A percentile compares a stretch with the other conserved stretches of the same genome.
Conservation (phyloP, 1,140 invertebrate species). For the Andrena cerasifolii region DNA sequence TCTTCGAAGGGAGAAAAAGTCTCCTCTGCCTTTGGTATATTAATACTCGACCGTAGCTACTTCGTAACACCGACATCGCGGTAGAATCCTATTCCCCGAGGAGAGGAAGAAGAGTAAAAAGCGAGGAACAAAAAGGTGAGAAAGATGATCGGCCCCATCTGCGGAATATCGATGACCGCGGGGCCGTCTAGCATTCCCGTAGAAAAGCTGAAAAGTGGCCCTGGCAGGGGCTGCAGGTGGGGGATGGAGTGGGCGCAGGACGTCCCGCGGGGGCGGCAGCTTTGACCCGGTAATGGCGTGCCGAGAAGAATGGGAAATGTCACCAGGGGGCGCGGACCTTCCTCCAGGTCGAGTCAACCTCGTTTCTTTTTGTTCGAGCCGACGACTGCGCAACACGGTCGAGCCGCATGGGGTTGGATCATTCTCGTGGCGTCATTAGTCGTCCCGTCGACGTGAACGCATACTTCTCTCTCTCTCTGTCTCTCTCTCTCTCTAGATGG, state of each 20-base stretch:
- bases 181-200: constrained; percentile 6
- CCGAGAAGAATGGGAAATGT: constrained; percentile 82
- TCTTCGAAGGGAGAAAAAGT: too few species aligned
- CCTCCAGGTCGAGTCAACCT: constrained; percentile 68
- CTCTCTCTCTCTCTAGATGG: constrained; percentile 67
- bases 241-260: constrained; percentile 56
- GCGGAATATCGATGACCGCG: constrained; percentile 21
- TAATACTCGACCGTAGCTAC: too few species aligned
- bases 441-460: constrained; percentile 72
- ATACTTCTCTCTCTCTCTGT: constrained; percentile 73
- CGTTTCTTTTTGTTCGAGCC: constrained; percentile 74
- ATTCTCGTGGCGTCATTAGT: constrained; percentile 77
- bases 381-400: constrained; percentile 63
- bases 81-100: background rate
- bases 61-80: too few species aligned
- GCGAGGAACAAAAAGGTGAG: too few species aligned
- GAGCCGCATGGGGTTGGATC: constrained; percentile 76
- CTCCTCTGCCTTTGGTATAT: too few species aligned
- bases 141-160: background rate
- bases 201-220: constrained; percentile 71
- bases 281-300: constrained; percentile 81
- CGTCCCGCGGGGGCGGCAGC: constrained; percentile 80
- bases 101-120: background rate
- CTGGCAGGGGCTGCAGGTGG: constrained; percentile 53
- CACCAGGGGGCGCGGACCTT: constrained; percentile 79